Percentiles rank a stretch among this genome's conserved stretches.
Conservation (phyloP, 2,113 vertebrate species). For the Rhea americana region DNA sequence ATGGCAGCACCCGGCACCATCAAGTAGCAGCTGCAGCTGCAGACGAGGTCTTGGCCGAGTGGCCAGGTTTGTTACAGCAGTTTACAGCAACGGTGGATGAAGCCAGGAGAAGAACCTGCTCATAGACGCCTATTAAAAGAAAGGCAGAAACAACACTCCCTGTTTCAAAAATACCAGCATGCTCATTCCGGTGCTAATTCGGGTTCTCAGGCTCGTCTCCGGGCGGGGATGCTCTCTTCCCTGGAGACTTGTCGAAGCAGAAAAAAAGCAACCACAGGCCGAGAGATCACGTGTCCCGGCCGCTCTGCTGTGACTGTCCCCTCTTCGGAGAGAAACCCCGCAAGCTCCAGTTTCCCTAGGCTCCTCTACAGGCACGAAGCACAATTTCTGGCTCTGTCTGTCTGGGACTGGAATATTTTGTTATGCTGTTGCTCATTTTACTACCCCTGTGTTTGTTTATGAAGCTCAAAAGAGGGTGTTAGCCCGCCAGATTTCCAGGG, state of each 20-base stretch:
- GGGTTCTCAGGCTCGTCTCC: neutral
- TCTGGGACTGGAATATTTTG: accelerated
- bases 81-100: neutral
- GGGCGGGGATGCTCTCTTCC: constrained; percentile 10
- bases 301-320: neutral
- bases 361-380: accelerated
- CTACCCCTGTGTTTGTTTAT: neutral
- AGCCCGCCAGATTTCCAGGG: neutral
- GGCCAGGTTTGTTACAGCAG: accelerated
- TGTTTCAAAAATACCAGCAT: neutral
- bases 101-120: constrained; percentile 22
- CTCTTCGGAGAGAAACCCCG: neutral
- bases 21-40: accelerated
- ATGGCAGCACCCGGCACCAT: neutral
- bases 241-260: neutral
- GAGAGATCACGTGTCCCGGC: neutral
- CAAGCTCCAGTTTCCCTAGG: accelerated
- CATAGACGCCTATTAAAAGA: constrained; percentile 15
- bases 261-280: neutral
- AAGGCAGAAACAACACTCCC: neutral
- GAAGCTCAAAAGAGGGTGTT: neutral
- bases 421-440: accelerated
- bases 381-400: neutral
- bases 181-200: neutral
- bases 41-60: neutral